Evolutionary conservation across 53 echinoderm and acorn worm genomes (phyloP).

Genomic region (Holothuria scabra): DNA sequence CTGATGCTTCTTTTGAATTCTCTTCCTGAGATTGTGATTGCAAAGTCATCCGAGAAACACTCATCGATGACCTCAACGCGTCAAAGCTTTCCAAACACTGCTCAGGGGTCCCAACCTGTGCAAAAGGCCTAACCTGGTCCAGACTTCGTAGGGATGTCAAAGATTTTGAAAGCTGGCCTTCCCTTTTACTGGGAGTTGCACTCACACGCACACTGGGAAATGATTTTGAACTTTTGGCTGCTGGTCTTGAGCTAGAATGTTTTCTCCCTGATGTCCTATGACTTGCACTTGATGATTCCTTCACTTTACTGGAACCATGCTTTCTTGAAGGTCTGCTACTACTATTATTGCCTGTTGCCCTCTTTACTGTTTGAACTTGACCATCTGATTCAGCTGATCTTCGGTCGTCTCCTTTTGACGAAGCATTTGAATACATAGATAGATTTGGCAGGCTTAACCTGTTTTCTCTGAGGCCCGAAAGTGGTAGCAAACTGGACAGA

Average conservation of each 20-base stretch:
- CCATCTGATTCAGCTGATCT: conserved; percentile 49
- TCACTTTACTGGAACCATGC: conserved; percentile 6
- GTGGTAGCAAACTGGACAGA: background rate
- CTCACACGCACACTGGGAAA: conserved; percentile 49
- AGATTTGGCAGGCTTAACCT: conserved; percentile 87
- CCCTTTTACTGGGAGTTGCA: conserved; percentile 65
- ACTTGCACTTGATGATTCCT: conserved; percentile 21
- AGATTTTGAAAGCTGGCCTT: conserved; percentile 70
- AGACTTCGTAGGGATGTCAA: conserved; percentile 64
- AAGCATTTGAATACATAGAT: conserved; percentile 47
- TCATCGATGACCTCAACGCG: conserved; percentile 78
- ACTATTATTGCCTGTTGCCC: background rate
- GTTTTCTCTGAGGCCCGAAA: conserved; percentile 58
- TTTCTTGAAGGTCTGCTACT: conserved; percentile 3
- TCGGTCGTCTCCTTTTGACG: background rate
- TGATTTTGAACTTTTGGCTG: conserved; percentile 67
- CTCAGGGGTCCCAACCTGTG: conserved; percentile 24
- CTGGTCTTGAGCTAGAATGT: conserved; percentile 43
- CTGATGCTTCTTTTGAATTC: conserved; percentile 21
- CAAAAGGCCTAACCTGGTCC: conserved; percentile 40
- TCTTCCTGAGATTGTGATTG: conserved; percentile 54
- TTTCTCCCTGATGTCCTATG: conserved; percentile 25
- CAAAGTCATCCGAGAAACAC: conserved; percentile 82
- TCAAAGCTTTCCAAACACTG: conserved; percentile 54
- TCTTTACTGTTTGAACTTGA: conserved; percentile 3